Evolutionary conservation across 2,888 invertebrate genomes (phyloP), one percentile per base, ranked within the genome.

Genomic region (Ditula angustiorana): DNA sequence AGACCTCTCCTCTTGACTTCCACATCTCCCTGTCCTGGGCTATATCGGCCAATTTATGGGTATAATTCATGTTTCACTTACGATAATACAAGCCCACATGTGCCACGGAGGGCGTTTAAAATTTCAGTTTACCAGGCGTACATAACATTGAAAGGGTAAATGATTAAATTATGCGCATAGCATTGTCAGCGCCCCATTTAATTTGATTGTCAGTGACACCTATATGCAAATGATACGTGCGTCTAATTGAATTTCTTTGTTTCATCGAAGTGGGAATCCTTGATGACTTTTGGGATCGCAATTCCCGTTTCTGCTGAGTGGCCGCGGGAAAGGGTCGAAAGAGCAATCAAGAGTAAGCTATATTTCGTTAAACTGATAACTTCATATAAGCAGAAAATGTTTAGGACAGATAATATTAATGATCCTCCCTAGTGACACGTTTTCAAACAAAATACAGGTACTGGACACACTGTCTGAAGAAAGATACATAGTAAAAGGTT

Each of bases 231-330:
- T 92, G 81, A 86, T 85, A 80, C 83, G 87, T 78, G 81, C 82
- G 78, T 76, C 79, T 90, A 92, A 92, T 91, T 90, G 91, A 91
- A 90, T 91, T 89, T 88, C 87, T 86, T 84, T 88, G 91, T 91
- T 81, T 79, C 71, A 64, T 75, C 74, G 74, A 70, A 67, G 67
- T 74, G 75, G 82, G 82, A 80, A 76, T 69, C 70, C 77, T 78
- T 75, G 69, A 84, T 83, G 83, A 82, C 86, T 86, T 83, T 79
- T 79, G 77, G 78, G 78, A 76, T 71, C 73, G 76, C 74, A 24
- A 47, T 58, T 47, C 24, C 33, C 53, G 28, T 59, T 44, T 24
- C 26, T 44, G 23, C 33, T 21, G 49, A 62, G 41, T 23, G 23
- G 28, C 13, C 23, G 37, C 41, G 41, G 24, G 35, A 13, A 53